Percentiles rank a stretch among this genome's conserved stretches.
phyloP scores from a whole-genome alignment of 2,888 invertebrate genomes.

The Dinocampus coccinellae region DNA sequence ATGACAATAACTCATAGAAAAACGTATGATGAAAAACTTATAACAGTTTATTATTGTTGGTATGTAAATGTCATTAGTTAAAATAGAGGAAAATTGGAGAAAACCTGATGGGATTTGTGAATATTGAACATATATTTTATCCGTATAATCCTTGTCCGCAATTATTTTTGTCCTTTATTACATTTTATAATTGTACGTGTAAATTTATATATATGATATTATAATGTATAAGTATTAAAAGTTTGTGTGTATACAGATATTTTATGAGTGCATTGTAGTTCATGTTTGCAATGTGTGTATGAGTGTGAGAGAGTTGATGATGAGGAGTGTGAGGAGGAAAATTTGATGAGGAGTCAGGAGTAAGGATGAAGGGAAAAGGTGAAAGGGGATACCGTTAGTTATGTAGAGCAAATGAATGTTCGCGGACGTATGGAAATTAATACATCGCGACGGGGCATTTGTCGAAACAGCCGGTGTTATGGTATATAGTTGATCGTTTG shows the following conservation, averaged over 20 bases:
- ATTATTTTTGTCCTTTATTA: constrained; percentile 20
- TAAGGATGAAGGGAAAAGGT: too few relatives aligned
- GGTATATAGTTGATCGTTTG: constrained; percentile 20
- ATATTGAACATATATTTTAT: not conserved
- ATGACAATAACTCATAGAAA: not conserved
- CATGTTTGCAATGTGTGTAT: too few relatives aligned
- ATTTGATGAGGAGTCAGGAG: too few relatives aligned
- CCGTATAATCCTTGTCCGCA: not conserved
- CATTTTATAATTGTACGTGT: not conserved
- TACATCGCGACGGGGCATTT: constrained; percentile 38
- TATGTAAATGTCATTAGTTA: constrained; percentile 1
- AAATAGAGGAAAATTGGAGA: not conserved
- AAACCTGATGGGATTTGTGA: not conserved
- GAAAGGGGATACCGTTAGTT: too few relatives aligned
- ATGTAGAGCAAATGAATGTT: constrained; percentile 1
- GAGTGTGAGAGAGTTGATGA: too few relatives aligned
- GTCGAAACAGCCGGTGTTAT: constrained; percentile 35
- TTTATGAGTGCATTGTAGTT: too few relatives aligned
- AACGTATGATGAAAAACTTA: constrained; percentile 18
- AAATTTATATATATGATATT: constrained; percentile 16
- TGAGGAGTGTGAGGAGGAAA: too few relatives aligned
- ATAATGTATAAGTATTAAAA: too few relatives aligned
- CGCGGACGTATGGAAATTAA: constrained; percentile 34
- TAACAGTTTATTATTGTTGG: constrained; percentile 11
- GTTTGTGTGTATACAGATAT: too few relatives aligned